Evolutionary conservation across 2,113 vertebrate species (phyloP).

Genomic region (Phyllopteryx taeniolatus): DNA sequence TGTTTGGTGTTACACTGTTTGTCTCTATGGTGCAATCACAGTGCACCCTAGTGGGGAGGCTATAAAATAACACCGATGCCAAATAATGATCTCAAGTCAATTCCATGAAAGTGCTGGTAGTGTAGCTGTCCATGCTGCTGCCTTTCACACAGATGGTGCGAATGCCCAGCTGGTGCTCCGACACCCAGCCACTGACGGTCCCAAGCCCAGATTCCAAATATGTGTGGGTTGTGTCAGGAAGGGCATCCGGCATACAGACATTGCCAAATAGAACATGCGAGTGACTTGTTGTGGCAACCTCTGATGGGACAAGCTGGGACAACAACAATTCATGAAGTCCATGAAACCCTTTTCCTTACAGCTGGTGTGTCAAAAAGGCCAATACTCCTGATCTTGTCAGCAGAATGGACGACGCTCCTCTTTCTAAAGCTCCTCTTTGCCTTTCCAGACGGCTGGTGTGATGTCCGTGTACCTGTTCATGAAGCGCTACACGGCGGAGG

Average conservation of each 20-base stretch:
- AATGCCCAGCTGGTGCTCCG: neutral
- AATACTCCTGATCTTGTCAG: neutral
- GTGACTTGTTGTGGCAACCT: no score
- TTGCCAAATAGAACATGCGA: neutral
- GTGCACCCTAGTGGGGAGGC: neutral
- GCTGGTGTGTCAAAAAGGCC: neutral
- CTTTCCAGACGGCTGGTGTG: conserved; percentile 80
- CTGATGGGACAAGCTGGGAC: no score
- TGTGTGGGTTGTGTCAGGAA: neutral
- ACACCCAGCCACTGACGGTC: no score
- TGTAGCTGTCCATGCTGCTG: neutral
- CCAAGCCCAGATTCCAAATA: no score
- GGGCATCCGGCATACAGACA: no score
- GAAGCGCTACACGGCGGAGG: conserved; percentile 88
- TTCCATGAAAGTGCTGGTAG: neutral
- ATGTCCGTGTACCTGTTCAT: conserved; percentile 93
- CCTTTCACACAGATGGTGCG: neutral
- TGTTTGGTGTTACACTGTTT: no score
- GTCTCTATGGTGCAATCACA: neutral
- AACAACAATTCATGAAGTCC: neutral
- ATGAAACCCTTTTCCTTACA: neutral
- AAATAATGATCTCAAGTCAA: neutral
- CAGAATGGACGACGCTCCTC: neutral
- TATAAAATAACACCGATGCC: neutral
- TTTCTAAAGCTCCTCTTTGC: neutral